These are phyloP conservation scores for Phenganax stokvisi DNA, from an alignment of 92 coral and sea anemone species.

Conservation along the genomic window DNA sequence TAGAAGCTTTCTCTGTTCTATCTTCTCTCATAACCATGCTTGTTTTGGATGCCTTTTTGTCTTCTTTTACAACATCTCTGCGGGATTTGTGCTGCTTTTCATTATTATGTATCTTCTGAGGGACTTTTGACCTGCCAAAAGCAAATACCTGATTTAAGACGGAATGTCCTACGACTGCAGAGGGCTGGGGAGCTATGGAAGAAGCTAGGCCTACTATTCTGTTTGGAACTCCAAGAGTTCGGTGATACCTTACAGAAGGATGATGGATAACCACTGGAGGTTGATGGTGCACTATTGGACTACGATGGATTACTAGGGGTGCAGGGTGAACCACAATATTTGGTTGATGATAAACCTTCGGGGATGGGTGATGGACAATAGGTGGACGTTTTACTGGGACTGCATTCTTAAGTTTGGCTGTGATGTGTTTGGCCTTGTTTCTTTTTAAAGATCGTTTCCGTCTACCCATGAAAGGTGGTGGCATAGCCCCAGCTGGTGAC, in stretches of 20 bases:
- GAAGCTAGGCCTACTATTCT: slow-evolving; percentile 40
- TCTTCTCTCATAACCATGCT: slow-evolving; percentile 28
- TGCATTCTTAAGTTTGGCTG: slow-evolving; percentile 73
- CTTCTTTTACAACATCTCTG: slow-evolving; percentile 31
- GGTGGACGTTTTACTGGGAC: slow-evolving; percentile 86
- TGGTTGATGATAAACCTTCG: slow-evolving; percentile 93
- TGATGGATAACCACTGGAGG: slow-evolving; percentile 91
- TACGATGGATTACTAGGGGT: slow-evolving; percentile 88
- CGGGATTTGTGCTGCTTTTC: slow-evolving; percentile 29
- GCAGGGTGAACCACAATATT: slow-evolving; percentile 93
- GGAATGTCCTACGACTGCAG: no score
- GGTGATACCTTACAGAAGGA: slow-evolving; percentile 91
- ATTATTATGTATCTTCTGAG: slow-evolving; percentile 46
- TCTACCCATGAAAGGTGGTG: slow-evolving; percentile 6
- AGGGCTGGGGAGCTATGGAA: no score
- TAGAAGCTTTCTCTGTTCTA: slow-evolving; percentile 67
- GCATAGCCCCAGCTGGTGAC: neutral
- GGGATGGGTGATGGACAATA: slow-evolving; percentile 91
- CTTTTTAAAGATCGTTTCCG: slow-evolving; percentile 44
- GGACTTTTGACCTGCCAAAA: slow-evolving; percentile 69
- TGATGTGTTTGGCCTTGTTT: slow-evolving; percentile 56
- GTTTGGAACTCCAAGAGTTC: slow-evolving; percentile 76
- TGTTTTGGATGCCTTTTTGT: slow-evolving; percentile 15
- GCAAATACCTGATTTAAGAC: slow-evolving; percentile 54
- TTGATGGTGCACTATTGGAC: slow-evolving; percentile 89